Percentiles rank a stretch among this genome's conserved stretches.
These are phyloP conservation scores for Mustela erminea DNA, from an alignment of 2,797 vertebrate genomes.

Conservation along the genomic window DNA sequence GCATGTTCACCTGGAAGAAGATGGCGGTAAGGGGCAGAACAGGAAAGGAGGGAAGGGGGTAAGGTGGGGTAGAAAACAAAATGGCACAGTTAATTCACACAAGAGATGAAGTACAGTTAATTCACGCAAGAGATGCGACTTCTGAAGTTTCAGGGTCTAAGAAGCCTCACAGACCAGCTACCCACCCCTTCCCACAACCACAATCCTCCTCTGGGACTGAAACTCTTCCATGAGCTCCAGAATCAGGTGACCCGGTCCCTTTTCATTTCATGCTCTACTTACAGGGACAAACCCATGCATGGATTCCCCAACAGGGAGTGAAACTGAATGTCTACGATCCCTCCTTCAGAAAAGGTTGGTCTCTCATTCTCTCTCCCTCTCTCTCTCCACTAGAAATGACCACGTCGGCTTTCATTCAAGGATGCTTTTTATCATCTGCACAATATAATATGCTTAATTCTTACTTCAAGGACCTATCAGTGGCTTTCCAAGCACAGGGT, in stretches of 20 bases:
- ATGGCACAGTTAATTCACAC: background rate
- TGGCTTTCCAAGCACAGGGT: background rate
- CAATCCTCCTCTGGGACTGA: background rate
- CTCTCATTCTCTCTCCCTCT: background rate
- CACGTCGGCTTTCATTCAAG: background rate
- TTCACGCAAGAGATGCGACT: background rate
- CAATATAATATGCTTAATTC: background rate
- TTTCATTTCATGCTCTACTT: background rate
- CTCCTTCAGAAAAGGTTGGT: background rate
- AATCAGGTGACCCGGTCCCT: background rate
- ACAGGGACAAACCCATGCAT: background rate
- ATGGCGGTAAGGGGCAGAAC: conserved; percentile 72
- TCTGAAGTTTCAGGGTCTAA: background rate
- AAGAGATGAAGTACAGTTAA: background rate
- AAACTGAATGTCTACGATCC: background rate
- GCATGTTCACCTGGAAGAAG: conserved; percentile 95
- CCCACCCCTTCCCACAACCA: background rate
- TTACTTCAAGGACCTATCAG: background rate
- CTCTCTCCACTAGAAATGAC: background rate
- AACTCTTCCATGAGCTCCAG: background rate
- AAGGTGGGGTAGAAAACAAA: background rate
- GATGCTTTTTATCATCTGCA: background rate
- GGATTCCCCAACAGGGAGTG: background rate
- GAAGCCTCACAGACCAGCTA: background rate
- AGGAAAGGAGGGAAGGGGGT: background rate